A percentile compares a stretch with the other conserved stretches of the same genome.
These are phyloP conservation scores for Aurelia aurita complex sp. Pacific DNA, from an alignment of 30 jellyfish, hydroid and myxozoan species.

Conservation along the genomic window DNA sequence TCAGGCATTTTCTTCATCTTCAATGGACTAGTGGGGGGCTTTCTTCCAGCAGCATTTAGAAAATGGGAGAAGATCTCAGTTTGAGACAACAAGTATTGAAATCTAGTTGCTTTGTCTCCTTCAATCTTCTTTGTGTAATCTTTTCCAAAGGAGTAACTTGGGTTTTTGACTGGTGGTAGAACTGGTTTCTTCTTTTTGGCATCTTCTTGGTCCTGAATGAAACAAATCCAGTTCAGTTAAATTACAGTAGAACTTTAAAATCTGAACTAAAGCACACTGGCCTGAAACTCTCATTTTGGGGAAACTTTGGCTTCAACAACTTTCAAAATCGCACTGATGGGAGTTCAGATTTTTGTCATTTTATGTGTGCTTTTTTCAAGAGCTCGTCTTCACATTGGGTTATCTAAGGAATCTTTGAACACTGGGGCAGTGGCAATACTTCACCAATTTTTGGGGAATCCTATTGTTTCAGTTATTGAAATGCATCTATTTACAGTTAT, in stretches of 20 bases:
- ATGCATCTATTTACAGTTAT: no score
- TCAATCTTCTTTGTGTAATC: conserved; percentile 93
- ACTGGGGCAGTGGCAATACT: no score
- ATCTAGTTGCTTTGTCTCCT: conserved; percentile 92
- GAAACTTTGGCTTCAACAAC: no score
- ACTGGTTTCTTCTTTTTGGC: conserved; percentile 40
- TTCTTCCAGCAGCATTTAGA: conserved; percentile 87
- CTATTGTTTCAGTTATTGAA: no score
- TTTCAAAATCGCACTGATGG: no score
- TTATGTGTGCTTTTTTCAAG: no score
- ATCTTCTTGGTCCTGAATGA: conserved; percentile 36
- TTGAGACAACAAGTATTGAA: conserved; percentile 84
- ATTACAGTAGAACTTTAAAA: no score
- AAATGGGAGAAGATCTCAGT: conserved; percentile 96
- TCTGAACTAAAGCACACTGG: not conserved
- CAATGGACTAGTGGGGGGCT: conserved; percentile 97
- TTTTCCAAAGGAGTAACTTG: conserved; percentile 60
- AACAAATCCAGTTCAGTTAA: not conserved
- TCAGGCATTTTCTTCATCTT: conserved; percentile 92
- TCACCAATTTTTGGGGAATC: no score
- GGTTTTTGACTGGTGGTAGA: conserved; percentile 58
- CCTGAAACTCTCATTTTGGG: no score
- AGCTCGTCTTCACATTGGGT: no score
- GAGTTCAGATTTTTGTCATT: no score
- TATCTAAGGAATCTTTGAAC: no score